Percentiles rank a stretch among this genome's conserved stretches.
Conservation (phyloP, 2,888 invertebrate species). For the Lepidocyrtoides sp. region DNA sequence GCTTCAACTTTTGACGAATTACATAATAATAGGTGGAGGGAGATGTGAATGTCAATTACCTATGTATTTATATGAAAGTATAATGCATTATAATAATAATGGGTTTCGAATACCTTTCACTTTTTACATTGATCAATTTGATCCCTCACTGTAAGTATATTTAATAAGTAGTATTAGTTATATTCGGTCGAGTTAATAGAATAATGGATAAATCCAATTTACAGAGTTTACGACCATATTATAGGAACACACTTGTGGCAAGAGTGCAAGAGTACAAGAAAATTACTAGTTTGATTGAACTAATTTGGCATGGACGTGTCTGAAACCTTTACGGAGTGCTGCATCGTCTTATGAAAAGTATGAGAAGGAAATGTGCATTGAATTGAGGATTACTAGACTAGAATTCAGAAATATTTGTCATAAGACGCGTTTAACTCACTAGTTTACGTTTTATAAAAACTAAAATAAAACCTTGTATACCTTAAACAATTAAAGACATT, state of each 20-base stretch:
- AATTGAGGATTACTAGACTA: no score
- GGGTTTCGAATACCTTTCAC: not conserved
- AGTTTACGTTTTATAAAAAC: no score
- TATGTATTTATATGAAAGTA: not conserved
- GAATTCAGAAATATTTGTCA: no score
- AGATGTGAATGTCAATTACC: no score
- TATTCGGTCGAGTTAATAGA: not conserved
- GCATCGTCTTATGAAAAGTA: not conserved
- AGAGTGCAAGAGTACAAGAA: not conserved
- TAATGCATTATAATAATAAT: not conserved
- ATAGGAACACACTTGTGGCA: not conserved
- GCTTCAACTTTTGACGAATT: no score
- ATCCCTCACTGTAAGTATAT: not conserved
- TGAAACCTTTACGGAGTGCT: no score
- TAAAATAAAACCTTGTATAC: not conserved
- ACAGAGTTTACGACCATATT: not conserved
- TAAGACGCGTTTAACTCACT: no score
- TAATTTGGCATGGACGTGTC: no score
- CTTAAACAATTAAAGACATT: slow-evolving; percentile 19
- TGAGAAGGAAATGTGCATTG: not conserved
- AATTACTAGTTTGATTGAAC: no score
- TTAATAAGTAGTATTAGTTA: not conserved
- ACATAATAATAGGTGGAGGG: no score
- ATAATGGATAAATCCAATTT: no score
- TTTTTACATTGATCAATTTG: not conserved